A percentile compares a stretch with the other conserved stretches of the same genome.
Conservation (phyloP, 2,888 invertebrate genomes). For the Ochropleura plecta region DNA sequence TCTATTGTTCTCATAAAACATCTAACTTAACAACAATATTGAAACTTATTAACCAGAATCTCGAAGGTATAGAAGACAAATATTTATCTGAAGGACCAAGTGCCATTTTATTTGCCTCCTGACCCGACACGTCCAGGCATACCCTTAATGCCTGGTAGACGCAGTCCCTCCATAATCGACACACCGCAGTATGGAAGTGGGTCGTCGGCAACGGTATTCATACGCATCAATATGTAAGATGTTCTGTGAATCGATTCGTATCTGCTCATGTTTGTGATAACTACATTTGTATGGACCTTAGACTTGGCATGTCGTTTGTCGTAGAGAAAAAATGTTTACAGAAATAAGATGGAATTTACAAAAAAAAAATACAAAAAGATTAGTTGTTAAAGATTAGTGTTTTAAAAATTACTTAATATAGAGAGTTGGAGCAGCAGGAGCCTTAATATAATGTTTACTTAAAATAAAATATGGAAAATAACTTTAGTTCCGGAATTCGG, state of each 20-base stretch:
- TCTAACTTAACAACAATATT: not conserved
- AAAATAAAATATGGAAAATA: no score
- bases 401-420: no score
- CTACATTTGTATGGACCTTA: slow-evolving; percentile 24
- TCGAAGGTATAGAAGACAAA: not conserved
- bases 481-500: no score
- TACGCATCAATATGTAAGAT: slow-evolving; percentile 64
- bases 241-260: slow-evolving; percentile 47
- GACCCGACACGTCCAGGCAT: slow-evolving; percentile 2
- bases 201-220: slow-evolving; percentile 54
- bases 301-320: not conserved
- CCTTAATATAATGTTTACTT: no score
- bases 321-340: not conserved
- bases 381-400: no score
- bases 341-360: not conserved
- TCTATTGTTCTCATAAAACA: no score
- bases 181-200: slow-evolving; percentile 52
- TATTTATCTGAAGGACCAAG: not conserved
- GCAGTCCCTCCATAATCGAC: slow-evolving; percentile 46
- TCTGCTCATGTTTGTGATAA: slow-evolving; percentile 49
- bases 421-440: no score
- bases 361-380: no score
- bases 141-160: slow-evolving; percentile 25
- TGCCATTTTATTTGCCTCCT: not conserved
- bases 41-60: not conserved